These are phyloP conservation scores for Polydrusus pterygomalis DNA, from an alignment of 2,888 invertebrate species.

Conservation along the genomic window DNA sequence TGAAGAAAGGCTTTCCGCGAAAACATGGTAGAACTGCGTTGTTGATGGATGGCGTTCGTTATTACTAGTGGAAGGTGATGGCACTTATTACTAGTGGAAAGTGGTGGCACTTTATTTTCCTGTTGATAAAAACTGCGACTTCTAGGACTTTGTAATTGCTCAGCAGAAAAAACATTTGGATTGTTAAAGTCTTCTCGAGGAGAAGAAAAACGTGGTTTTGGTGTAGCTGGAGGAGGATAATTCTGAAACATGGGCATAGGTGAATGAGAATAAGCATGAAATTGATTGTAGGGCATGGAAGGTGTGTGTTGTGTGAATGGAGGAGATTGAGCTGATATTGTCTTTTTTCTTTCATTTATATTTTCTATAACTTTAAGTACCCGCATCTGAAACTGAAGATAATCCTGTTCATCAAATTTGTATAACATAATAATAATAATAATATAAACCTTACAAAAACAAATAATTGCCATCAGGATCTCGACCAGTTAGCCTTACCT, in stretches of 20 bases:
- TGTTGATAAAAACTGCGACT: conserved; percentile 1
- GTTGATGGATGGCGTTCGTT: not conserved
- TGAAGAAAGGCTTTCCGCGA: conserved; percentile 3
- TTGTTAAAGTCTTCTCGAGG: conserved; percentile 2
- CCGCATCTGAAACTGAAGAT: not conserved
- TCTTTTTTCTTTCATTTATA: conserved; percentile 5
- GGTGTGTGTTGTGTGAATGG: not conserved
- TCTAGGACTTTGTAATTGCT: not conserved
- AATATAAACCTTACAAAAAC: no score
- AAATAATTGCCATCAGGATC: no score
- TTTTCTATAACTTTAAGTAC: conserved; percentile 3
- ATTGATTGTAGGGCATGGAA: conserved; percentile 5
- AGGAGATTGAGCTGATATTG: not conserved
- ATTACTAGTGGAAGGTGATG: not conserved
- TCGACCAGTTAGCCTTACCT: no score
- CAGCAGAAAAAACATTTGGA: conserved; percentile 1
- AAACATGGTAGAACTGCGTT: not conserved
- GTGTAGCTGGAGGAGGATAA: conserved; percentile 1
- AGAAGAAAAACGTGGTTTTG: not conserved
- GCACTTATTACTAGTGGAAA: no score
- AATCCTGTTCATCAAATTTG: conserved; percentile 5
- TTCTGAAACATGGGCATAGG: not conserved
- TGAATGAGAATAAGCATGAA: not conserved
- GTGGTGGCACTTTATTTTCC: conserved; percentile 2
- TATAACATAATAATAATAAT: no score